Percentiles rank a stretch among this genome's conserved stretches.
phyloP scores from a whole-genome alignment of 2,113 vertebrate species.

The Leucosticte australis region DNA sequence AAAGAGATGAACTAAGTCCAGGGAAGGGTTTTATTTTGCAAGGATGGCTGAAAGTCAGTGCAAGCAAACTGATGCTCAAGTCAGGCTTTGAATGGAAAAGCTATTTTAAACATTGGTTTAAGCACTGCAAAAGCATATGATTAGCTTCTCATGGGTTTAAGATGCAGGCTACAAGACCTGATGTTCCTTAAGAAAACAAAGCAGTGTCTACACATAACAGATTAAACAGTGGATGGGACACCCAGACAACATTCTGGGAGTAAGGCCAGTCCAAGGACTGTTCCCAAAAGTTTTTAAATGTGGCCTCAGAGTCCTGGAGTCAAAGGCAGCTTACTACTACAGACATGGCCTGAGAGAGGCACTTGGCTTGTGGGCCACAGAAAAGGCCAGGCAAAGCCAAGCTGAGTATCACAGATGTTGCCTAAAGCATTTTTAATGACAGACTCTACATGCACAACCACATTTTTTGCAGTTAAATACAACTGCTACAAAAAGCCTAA shows the following conservation, averaged over 20 bases:
- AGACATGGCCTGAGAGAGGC: not conserved
- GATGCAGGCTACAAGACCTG: not conserved
- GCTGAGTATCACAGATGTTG: not conserved
- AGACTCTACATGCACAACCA: not conserved
- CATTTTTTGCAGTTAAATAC: not conserved
- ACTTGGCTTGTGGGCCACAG: not conserved
- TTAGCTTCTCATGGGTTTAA: not conserved
- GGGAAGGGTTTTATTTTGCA: not conserved
- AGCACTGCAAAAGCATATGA: conserved; percentile 34
- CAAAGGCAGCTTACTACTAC: not conserved
- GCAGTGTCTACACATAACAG: not conserved
- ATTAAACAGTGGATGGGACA: not conserved
- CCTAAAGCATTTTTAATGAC: not conserved
- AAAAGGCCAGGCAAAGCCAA: not conserved
- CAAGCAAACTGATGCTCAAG: not conserved
- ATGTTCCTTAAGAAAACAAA: not conserved
- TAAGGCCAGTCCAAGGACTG: not conserved
- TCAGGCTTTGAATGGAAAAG: not conserved
- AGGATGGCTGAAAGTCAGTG: not conserved
- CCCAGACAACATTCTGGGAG: not conserved
- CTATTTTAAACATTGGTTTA: conserved; percentile 25
- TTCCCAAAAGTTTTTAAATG: not conserved
- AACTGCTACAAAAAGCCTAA: not conserved
- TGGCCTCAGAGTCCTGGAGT: not conserved
- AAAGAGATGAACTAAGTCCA: not conserved